Conservation (phyloP, 2,113 vertebrate species). For the Camarhynchus parvulus region DNA sequence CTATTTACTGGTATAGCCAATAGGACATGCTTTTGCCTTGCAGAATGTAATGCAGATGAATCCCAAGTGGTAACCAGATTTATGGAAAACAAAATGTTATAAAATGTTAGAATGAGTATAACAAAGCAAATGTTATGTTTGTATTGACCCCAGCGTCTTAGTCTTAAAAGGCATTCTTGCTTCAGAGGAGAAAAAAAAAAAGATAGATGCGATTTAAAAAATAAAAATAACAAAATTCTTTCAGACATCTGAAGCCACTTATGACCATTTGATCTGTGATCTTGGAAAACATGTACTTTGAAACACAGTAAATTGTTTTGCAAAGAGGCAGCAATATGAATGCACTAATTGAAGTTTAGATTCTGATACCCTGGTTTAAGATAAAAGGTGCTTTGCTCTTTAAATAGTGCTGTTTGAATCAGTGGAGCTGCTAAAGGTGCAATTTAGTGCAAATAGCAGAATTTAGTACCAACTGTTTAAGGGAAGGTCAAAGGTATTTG, state of each 20-base stretch:
- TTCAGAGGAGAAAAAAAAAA: not conserved
- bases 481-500: not conserved
- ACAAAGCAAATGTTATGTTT: not conserved
- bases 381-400: not conserved
- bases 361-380: not conserved
- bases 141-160: not conserved
- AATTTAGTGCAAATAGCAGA: not conserved
- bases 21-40: not conserved
- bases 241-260: not conserved
- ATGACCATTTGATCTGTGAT: constrained; percentile 12
- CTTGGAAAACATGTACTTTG: not conserved
- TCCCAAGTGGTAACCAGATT: not conserved
- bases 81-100: not conserved
- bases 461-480: not conserved
- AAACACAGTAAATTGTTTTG: not conserved
- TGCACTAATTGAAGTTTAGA: not conserved
- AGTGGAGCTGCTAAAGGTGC: not conserved
- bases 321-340: not conserved
- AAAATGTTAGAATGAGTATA: not conserved
- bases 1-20: not conserved
- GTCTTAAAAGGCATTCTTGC: not conserved
- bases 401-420: not conserved
- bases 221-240: not conserved
- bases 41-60: not conserved
- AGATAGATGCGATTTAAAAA: not conserved